Percentiles rank a stretch among this genome's conserved stretches.
phyloP scores from a whole-genome alignment of 2,113 vertebrate genomes.

The Mungos mungo region DNA sequence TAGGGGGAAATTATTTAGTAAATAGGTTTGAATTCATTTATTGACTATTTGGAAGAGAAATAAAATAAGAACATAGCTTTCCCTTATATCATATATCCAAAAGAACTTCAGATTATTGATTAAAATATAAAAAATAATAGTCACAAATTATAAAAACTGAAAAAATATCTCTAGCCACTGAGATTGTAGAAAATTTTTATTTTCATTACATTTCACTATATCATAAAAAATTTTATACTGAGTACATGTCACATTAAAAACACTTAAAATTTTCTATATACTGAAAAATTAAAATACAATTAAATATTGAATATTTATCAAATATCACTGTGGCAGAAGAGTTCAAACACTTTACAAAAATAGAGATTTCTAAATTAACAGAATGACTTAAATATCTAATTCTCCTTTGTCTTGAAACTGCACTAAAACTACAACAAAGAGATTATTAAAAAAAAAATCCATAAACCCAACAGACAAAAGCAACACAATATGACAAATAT shows the following conservation, averaged over 20 bases:
- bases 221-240: neutral
- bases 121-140: neutral
- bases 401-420: neutral
- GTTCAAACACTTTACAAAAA: neutral
- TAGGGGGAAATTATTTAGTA: neutral
- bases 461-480: neutral
- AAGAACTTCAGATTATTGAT: neutral
- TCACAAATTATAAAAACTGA: neutral
- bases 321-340: neutral
- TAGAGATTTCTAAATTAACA: neutral
- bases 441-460: neutral
- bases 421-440: neutral
- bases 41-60: neutral
- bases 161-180: neutral
- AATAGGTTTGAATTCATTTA: neutral
- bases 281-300: neutral
- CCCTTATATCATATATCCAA: neutral
- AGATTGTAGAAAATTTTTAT: neutral
- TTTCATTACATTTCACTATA: neutral
- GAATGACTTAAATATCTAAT: neutral
- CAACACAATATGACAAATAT: neutral
- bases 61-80: neutral
- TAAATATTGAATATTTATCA: neutral
- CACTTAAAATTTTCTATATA: neutral
- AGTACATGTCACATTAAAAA: neutral